Percentiles rank a stretch among this genome's conserved stretches.
These are phyloP conservation scores for Acanthisitta chloris DNA, from an alignment of 2,113 vertebrate species.

Conservation along the genomic window DNA sequence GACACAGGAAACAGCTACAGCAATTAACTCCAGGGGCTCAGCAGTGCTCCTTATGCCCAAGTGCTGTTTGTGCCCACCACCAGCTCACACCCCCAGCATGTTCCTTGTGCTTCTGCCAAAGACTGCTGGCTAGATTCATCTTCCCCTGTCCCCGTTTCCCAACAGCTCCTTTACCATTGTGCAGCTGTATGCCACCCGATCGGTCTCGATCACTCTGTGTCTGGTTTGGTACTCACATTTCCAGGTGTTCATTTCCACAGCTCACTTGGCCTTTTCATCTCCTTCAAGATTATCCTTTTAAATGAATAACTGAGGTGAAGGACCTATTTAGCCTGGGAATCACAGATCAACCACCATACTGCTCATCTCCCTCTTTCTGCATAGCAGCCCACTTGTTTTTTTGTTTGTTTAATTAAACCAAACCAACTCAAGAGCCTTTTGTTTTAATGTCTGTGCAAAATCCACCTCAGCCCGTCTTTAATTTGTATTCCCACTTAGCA, in stretches of 20 bases:
- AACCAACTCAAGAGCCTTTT: not conserved
- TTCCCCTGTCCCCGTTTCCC: not conserved
- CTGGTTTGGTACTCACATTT: not conserved
- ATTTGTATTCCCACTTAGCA: not conserved
- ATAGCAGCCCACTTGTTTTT: not conserved
- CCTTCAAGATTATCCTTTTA: not conserved
- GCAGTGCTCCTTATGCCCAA: not conserved
- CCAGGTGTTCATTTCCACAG: not conserved
- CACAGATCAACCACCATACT: not conserved
- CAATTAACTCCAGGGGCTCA: not conserved
- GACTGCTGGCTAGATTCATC: not conserved
- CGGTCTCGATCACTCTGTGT: not conserved
- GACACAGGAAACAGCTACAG: not conserved
- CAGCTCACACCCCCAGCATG: rapidly evolving
- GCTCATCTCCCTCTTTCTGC: not conserved
- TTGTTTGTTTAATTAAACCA: not conserved
- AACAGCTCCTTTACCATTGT: not conserved
- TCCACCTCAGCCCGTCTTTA: not conserved
- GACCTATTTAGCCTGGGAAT: not conserved
- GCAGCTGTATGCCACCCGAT: not conserved
- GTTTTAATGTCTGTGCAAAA: not conserved
- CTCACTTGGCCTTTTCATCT: not conserved
- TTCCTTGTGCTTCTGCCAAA: not conserved
- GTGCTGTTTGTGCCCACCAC: not conserved
- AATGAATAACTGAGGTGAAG: not conserved